Evolutionary conservation across 2,113 vertebrate genomes (phyloP).

Genomic region (Pardalotus punctatus): DNA sequence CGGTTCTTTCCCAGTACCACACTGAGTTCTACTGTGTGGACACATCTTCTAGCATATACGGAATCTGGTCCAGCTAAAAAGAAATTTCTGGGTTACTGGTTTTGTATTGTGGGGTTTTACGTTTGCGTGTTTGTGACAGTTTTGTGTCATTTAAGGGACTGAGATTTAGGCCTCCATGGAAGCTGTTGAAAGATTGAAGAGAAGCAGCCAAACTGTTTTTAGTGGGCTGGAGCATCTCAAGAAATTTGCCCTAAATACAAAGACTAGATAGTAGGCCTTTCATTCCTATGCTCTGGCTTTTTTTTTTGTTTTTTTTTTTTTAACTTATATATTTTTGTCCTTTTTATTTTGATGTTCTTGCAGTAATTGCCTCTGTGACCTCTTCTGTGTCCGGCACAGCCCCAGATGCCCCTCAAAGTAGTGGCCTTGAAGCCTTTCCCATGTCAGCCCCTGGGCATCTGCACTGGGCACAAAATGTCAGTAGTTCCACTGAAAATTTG

Average conservation of each 20-base stretch:
- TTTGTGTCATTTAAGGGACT: neutral
- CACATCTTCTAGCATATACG: neutral
- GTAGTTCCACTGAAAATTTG: neutral
- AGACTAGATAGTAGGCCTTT: neutral
- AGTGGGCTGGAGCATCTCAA: neutral
- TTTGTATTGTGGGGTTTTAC: neutral
- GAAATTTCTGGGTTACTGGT: neutral
- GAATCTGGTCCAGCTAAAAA: neutral
- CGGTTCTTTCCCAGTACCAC: neutral
- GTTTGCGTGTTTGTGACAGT: neutral
- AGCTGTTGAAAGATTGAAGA: neutral
- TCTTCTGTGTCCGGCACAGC: rapidly evolving
- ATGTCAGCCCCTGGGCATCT: rapidly evolving
- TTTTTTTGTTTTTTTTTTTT: neutral
- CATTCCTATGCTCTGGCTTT: neutral
- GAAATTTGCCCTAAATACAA: neutral
- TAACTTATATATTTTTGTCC: neutral
- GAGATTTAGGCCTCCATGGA: neutral
- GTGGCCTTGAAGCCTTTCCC: rapidly evolving
- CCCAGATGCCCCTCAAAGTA: rapidly evolving
- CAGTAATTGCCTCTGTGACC: neutral
- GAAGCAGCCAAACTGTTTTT: neutral
- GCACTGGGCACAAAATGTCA: neutral
- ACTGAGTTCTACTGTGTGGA: neutral
- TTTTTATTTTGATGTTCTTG: neutral